Evolutionary conservation across 2,888 invertebrate genomes (phyloP), one percentile per base, ranked within the genome.

Genomic region (Dicroscelio sp.): DNA sequence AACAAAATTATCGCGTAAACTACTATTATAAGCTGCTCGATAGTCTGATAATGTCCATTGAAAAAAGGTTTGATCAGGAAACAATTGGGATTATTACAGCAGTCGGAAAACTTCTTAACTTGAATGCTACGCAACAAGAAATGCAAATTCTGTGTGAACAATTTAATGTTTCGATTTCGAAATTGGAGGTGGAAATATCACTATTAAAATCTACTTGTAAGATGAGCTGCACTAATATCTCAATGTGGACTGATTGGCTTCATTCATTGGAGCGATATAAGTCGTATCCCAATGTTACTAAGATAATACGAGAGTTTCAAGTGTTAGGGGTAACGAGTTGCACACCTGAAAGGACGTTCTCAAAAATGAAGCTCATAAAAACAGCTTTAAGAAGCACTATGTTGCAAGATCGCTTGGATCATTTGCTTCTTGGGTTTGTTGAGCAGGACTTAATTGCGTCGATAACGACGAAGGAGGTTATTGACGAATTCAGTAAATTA

Each of bases 41-140:
- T 60, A 27, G 6, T 33, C 20, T 60, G 58, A 23, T 76, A 38
- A 55, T 5, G 52, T 43, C 30, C 25, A 25, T 76, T 55, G 12
- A 60, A n/a, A 38, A 76, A 76, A 33, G 76, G 55, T 76, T 76
- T 31, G 30, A 76, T 23, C 76, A 76, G 48, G 76, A 60, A 60
- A 60, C 35, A 3, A 60, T 38, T 30, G 25, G 17, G 20, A 76
- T 76, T 25, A 58, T 76, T 60, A 2, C 1, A 23, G 30, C 76
- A 1, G 58, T 76, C 55, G 60, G 60, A 25, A 76, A 60, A n/a
- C 33, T 76, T n/a, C 58, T 38, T n/a, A 58, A 58, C 10, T 33
- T 76, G 23, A 31, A 58, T 38, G n/a, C 55, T 60, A 60, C 31
- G 27, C 30, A 31, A 23, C 23, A 60, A 35, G 30, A 76, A 20